These are phyloP conservation scores for Lycocerus yunnanus DNA, from an alignment of 2,888 invertebrate genomes.

Conservation along the genomic window DNA sequence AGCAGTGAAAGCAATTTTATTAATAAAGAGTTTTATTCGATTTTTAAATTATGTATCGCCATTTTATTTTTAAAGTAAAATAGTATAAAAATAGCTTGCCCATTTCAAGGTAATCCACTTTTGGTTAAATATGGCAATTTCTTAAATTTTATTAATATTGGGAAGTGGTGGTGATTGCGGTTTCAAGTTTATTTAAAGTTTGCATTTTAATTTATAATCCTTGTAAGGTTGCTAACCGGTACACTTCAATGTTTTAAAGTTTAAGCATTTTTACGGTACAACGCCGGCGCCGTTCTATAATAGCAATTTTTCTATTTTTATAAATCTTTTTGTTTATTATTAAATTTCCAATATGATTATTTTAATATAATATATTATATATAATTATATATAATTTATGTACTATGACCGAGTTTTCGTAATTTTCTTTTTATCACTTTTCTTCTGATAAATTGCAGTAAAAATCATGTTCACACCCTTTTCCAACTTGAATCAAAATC, in stretches of 20 bases:
- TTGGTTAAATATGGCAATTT: background rate
- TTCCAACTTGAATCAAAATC: no score
- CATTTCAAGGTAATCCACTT: background rate
- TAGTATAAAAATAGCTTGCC: background rate
- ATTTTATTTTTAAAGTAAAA: background rate
- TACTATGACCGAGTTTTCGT: no score
- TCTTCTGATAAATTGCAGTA: no score
- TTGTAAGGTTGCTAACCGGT: background rate
- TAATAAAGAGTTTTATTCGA: background rate
- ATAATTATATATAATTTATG: no score
- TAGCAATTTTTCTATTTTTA: no score
- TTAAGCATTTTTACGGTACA: no score
- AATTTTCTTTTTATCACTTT: no score
- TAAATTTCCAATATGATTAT: no score
- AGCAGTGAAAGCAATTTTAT: constrained; percentile 29
- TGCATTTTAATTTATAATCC: background rate
- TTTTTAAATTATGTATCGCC: background rate
- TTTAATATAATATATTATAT: no score
- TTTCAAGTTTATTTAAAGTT: background rate
- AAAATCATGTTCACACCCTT: no score
- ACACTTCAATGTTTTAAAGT: background rate
- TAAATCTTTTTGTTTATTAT: no score
- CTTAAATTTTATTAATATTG: background rate
- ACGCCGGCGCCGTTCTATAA: no score
- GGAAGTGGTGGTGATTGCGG: background rate